Evolutionary conservation across 2,888 invertebrate genomes (phyloP).

Genomic region (Alcis repandata): DNA sequence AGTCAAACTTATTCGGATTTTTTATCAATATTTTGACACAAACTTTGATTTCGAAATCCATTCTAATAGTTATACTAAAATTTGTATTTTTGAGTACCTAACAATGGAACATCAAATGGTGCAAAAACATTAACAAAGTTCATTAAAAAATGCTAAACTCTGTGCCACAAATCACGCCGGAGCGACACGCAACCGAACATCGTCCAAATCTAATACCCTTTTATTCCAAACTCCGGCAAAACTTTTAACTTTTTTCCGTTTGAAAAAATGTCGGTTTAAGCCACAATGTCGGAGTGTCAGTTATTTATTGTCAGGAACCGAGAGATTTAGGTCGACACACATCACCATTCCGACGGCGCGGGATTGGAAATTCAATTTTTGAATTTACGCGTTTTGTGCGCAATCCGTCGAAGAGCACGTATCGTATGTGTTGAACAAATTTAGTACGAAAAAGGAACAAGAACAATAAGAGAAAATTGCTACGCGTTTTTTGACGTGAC

Average conservation of each 20-base stretch:
- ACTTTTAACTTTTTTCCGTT: slow-evolving; percentile 11
- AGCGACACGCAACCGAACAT: background rate
- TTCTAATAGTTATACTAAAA: background rate
- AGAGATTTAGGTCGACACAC: slow-evolving; percentile 33
- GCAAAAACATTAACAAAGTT: background rate
- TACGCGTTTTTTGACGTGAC: too few relatives aligned
- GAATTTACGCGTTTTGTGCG: slow-evolving; percentile 17
- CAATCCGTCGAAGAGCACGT: slow-evolving; percentile 12
- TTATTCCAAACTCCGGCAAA: background rate
- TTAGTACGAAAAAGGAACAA: background rate
- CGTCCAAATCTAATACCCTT: background rate
- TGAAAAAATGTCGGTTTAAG: slow-evolving; percentile 13
- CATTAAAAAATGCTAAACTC: background rate
- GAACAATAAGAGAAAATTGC: too few relatives aligned
- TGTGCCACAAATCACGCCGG: background rate
- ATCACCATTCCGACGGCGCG: slow-evolving; percentile 12
- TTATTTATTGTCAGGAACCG: slow-evolving; percentile 28
- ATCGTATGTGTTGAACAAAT: background rate
- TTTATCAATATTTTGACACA: too few relatives aligned
- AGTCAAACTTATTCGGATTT: too few relatives aligned
- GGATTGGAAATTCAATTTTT: slow-evolving; percentile 30
- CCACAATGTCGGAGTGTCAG: slow-evolving; percentile 18
- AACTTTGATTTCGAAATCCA: too few relatives aligned
- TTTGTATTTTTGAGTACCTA: too few relatives aligned
- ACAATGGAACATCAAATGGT: too few relatives aligned